Evolutionary conservation across 2,113 vertebrate genomes (phyloP).

Genomic region (Oceanites oceanicus): DNA sequence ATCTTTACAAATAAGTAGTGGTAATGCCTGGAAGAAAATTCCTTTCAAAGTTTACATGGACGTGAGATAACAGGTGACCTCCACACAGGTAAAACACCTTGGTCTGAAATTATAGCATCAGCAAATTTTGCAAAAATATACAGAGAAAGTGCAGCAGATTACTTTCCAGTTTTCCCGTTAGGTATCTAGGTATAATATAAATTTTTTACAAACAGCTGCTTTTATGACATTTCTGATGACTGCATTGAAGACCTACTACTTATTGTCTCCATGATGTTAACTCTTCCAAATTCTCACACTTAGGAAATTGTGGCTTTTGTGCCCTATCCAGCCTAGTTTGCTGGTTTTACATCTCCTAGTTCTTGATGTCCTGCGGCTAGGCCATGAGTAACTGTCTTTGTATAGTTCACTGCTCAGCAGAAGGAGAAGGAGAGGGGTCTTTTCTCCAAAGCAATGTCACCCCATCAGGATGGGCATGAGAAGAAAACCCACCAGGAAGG

Average conservation of each 20-base stretch:
- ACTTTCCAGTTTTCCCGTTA: background rate
- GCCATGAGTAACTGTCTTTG: background rate
- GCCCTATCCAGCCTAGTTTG: background rate
- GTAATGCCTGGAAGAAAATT: background rate
- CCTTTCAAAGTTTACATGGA: background rate
- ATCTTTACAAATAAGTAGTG: background rate
- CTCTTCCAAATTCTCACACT: background rate
- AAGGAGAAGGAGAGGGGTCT: background rate
- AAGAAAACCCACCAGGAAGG: background rate
- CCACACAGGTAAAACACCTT: background rate
- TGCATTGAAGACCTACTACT: fast-evolving
- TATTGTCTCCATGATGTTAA: background rate
- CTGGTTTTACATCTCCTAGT: background rate
- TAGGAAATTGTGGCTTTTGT: background rate
- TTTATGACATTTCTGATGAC: background rate
- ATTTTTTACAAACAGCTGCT: background rate
- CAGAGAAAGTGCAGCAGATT: background rate
- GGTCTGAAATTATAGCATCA: background rate
- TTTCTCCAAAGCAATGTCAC: background rate
- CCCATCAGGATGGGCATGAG: background rate
- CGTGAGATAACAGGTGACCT: background rate
- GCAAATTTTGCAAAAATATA: background rate
- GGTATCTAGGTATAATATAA: background rate
- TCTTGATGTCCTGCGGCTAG: fast-evolving
- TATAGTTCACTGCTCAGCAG: background rate